These are phyloP conservation scores for Siderastrea radians DNA, from an alignment of 92 coral and sea anemone genomes.

Conservation along the genomic window DNA sequence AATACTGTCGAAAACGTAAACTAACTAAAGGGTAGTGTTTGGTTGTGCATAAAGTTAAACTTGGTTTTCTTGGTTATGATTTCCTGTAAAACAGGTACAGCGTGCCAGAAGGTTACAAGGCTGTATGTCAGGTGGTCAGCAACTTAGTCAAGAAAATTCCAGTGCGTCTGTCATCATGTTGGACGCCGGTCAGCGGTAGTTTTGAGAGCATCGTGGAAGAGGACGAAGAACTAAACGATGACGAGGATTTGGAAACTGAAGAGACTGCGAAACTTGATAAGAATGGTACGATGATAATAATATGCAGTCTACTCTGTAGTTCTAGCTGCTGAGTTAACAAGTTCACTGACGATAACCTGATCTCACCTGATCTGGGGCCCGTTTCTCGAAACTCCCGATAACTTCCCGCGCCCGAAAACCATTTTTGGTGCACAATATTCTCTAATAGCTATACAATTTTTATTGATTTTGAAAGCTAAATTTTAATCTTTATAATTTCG, in stretches of 20 bases:
- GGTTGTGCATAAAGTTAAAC: background rate
- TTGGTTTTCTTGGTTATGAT: background rate
- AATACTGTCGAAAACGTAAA: background rate
- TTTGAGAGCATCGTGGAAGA: conserved; percentile 92
- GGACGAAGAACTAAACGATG: conserved; percentile 74
- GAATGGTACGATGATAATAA: background rate
- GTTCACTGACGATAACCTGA: too few relatives aligned
- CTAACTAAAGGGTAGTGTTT: background rate
- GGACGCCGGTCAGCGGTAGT: conserved; percentile 91
- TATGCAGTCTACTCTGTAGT: too few relatives aligned
- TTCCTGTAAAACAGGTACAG: conserved; percentile 63
- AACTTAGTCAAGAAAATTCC: conserved; percentile 63
- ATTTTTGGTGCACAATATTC: too few relatives aligned
- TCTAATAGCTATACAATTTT: too few relatives aligned
- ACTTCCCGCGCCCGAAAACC: too few relatives aligned
- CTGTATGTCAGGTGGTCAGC: conserved; percentile 73
- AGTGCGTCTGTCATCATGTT: conserved; percentile 79
- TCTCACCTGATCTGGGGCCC: too few relatives aligned
- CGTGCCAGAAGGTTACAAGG: conserved; percentile 88
- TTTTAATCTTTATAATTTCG: too few relatives aligned
- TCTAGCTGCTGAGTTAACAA: too few relatives aligned
- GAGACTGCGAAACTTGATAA: background rate
- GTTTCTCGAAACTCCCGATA: too few relatives aligned
- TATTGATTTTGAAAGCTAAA: too few relatives aligned
- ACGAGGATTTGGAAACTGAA: conserved; percentile 26